These are phyloP conservation scores for Listronotus oregonensis DNA, from an alignment of 1,140 invertebrate genomes.

Conservation along the genomic window DNA sequence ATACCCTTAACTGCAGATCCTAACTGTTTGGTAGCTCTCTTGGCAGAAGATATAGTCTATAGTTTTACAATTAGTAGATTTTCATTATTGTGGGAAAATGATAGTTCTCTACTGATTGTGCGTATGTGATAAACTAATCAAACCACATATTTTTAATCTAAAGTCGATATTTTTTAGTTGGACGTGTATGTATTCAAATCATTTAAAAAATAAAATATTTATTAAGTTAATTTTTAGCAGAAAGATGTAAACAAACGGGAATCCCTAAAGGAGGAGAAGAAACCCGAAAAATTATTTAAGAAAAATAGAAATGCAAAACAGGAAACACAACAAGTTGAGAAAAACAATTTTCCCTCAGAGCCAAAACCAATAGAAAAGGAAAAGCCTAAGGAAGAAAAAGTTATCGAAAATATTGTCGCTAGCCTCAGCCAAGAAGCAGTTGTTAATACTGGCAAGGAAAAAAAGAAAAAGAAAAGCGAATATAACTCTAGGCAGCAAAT, in stretches of 20 bases:
- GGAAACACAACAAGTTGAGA: constrained; percentile 12
- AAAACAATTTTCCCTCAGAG: background rate
- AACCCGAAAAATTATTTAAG: constrained; percentile 22
- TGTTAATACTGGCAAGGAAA: constrained; percentile 52
- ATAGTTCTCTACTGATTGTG: too few relatives aligned
- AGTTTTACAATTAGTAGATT: too few relatives aligned
- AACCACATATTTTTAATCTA: too few relatives aligned
- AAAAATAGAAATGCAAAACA: constrained; percentile 14
- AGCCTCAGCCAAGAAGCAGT: constrained; percentile 3
- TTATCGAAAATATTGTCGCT: background rate
- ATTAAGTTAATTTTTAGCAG: constrained; percentile 1
- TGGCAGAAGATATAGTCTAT: too few relatives aligned
- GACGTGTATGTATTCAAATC: too few relatives aligned
- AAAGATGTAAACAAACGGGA: constrained; percentile 52
- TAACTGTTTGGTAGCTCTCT: too few relatives aligned
- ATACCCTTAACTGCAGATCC: too few relatives aligned
- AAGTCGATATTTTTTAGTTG: too few relatives aligned
- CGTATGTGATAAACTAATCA: too few relatives aligned
- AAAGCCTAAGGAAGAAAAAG: constrained; percentile 16
- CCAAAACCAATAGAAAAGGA: constrained; percentile 13
- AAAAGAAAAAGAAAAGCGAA: constrained; percentile 62
- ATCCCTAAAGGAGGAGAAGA: constrained; percentile 49
- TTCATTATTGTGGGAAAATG: too few relatives aligned
- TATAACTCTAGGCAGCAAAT: constrained; percentile 60
- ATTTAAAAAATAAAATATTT: too few relatives aligned